Conservation (phyloP, 2,888 invertebrate species). For the Cetonia aurata region DNA sequence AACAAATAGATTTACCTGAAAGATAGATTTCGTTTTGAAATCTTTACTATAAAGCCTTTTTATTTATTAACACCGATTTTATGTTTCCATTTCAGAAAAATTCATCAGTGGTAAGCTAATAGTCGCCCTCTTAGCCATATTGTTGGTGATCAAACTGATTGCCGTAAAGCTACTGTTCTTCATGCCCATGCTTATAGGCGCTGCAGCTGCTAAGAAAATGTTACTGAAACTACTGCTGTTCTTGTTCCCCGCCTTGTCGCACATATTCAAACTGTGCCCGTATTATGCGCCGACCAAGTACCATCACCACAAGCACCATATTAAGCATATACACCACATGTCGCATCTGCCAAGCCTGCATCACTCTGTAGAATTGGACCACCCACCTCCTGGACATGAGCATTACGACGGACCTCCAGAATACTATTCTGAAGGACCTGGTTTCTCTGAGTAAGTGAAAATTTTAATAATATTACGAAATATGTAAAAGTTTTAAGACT, state of each 20-base stretch:
- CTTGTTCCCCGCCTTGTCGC: slow-evolving; percentile 84
- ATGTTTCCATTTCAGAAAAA: slow-evolving; percentile 84
- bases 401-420: slow-evolving; percentile 48
- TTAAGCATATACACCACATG: slow-evolving; percentile 82
- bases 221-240: slow-evolving; percentile 84
- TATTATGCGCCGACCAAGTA: slow-evolving; percentile 85
- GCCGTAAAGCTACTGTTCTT: slow-evolving; percentile 85
- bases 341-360: slow-evolving; percentile 56
- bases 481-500: too few species aligned
- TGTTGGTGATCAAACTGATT: slow-evolving; percentile 83
- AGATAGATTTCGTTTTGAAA: too few species aligned
- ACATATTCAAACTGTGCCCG: slow-evolving; percentile 87
- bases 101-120: slow-evolving; percentile 79
- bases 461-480: too few species aligned
- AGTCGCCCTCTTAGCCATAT: slow-evolving; percentile 80
- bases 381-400: slow-evolving; percentile 50
- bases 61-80: too few species aligned
- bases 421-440: slow-evolving; percentile 53
- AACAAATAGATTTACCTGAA: too few species aligned
- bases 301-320: slow-evolving; percentile 86
- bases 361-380: slow-evolving; percentile 50
- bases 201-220: slow-evolving; percentile 86
- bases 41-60: too few species aligned
- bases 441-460: slow-evolving; percentile 47
- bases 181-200: slow-evolving; percentile 82